Evolutionary conservation across 1,140 invertebrate species (phyloP).

Genomic region (Tribolium castaneum): DNA sequence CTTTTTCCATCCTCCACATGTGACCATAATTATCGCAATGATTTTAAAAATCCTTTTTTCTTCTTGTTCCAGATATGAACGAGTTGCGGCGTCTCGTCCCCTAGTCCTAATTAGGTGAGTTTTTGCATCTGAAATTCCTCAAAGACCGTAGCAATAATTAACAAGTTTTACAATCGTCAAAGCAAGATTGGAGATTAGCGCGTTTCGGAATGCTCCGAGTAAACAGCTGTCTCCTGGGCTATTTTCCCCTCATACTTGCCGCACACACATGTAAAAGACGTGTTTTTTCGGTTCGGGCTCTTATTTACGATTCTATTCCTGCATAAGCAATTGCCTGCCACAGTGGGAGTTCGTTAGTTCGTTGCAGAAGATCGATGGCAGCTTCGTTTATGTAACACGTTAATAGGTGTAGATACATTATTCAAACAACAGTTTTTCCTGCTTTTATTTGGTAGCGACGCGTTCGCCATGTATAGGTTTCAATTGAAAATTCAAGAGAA

Average conservation of each 20-base stretch:
- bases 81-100: constrained; percentile 4
- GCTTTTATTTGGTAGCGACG: neutral
- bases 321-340: constrained; percentile 20
- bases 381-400: constrained; percentile 27
- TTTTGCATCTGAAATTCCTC: constrained; percentile 10
- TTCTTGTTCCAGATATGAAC: constrained; percentile 11
- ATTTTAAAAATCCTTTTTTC: neutral
- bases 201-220: constrained; percentile 16
- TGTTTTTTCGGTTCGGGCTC: neutral
- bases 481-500: constrained; percentile 15
- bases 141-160: constrained; percentile 1
- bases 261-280: constrained; percentile 18
- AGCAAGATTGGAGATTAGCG: constrained; percentile 6
- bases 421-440: constrained; percentile 28
- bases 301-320: constrained; percentile 17
- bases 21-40: neutral
- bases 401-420: constrained; percentile 30
- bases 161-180: constrained; percentile 20
- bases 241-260: constrained; percentile 4
- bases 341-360: constrained; percentile 31
- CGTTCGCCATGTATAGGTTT: neutral
- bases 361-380: constrained; percentile 25
- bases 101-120: constrained; percentile 33
- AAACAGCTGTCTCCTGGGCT: constrained; percentile 15
- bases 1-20: neutral